phyloP scores from a whole-genome alignment of 2,888 invertebrate species.

The Drosophila siamana region DNA sequence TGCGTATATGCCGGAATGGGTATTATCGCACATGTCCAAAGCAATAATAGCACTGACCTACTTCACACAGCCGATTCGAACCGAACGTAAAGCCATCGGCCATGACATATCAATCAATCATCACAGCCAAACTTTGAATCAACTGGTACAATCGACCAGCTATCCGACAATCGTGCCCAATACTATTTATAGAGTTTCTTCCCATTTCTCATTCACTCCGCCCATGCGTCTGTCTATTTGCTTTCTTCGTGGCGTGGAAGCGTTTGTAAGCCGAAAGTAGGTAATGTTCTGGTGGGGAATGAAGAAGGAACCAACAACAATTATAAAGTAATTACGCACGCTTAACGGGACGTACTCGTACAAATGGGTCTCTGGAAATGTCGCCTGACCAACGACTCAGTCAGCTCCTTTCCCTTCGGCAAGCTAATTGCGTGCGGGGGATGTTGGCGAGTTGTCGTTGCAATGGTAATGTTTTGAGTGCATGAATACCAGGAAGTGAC shows the following conservation, averaged over 20 bases:
- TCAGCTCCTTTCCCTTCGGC: conserved; percentile 6
- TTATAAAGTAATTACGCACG: conserved; percentile 65
- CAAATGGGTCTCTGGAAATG: conserved; percentile 38
- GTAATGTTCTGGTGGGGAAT: conserved; percentile 23
- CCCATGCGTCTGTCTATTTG: conserved; percentile 10
- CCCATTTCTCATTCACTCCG: conserved; percentile 27
- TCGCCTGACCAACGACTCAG: conserved; percentile 30
- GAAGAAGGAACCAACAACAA: conserved; percentile 40
- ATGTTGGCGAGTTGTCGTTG: neutral
- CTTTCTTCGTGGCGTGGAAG: conserved; percentile 52
- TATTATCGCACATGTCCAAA: conserved; percentile 7
- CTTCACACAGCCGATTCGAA: too few relatives aligned
- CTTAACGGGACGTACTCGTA: conserved; percentile 20
- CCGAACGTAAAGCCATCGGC: conserved; percentile 35
- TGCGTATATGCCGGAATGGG: neutral
- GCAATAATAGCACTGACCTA: conserved; percentile 56
- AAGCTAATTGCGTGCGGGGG: neutral
- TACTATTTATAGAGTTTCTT: conserved; percentile 51
- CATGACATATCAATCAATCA: conserved; percentile 75
- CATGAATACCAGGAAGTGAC: conserved; percentile 23
- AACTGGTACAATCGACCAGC: conserved; percentile 12
- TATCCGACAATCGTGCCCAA: conserved; percentile 13
- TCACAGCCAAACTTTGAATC: conserved; percentile 29
- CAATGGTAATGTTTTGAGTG: conserved; percentile 12
- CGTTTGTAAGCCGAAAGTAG: conserved; percentile 37